Base-by-base conservation (phyloP, 92 coral and sea anemone species). In the Parazoanthus atlanticus region DNA sequence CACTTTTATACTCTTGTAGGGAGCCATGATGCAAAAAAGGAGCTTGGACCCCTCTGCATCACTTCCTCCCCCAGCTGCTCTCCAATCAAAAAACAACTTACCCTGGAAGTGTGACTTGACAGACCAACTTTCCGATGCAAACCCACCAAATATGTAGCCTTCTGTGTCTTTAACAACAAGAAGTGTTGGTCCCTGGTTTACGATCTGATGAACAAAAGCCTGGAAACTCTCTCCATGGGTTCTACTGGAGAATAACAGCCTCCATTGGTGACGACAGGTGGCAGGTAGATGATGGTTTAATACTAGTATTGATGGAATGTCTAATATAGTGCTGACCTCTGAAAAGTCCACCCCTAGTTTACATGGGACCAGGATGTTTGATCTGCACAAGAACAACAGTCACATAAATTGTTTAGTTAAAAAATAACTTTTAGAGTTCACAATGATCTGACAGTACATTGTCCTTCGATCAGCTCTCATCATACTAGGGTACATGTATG, bases 61-160 rank as follows among this genome's bases (percentile, higher is more conserved):
- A 61, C 9, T 7, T 21, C 19, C 69, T 25, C 8, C 28, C 28
- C 69, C n/a, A n/a, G n/a, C 7, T 52, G 58, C 69, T 23, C 26
- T 21, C 7, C 28, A 28, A 61, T 15, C 58, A 32, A 33, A 19
- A 26, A 43, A 23, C 23, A 40, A 36, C 85, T 19, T 88, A 96
- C 99, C 99, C 41, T 91, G 93, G 92, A 96, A 96, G 47, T 91
- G 93, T 33, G 99, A 93, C 88, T 92, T 96, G 84, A 96, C 86
- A 21, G 92, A 73, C 99, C 99, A 95, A 86, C 98, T 95, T 74
- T 89, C 80, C 7, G 99, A 95, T 6, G 99, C 99, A 89, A 96
- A 96, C 33, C 99, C 99, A 74, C 99, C 99, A 95, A 96, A 96
- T 31, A 95, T 71, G 74, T 92, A 91, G 17, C 99, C 98, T 70